Evolutionary conservation across 2,888 invertebrate species (phyloP).

Genomic region (Plebejus argus): DNA sequence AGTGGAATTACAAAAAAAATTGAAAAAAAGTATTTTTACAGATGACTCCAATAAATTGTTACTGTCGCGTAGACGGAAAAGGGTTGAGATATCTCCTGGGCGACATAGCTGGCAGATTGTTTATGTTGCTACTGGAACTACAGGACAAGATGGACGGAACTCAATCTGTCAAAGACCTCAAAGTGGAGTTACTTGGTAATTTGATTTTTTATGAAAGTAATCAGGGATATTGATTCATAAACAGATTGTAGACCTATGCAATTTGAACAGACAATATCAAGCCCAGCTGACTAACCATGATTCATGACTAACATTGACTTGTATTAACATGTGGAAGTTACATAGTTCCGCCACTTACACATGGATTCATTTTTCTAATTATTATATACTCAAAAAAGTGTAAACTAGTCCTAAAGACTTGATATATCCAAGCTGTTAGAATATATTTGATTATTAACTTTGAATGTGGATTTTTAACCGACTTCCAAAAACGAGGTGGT

Average conservation of each 20-base stretch:
- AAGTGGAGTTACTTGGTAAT: slow-evolving; percentile 92
- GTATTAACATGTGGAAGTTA: too few relatives aligned
- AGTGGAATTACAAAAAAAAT: not conserved
- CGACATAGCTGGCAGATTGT: slow-evolving; percentile 96
- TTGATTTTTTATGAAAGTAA: not conserved
- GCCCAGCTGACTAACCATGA: too few relatives aligned
- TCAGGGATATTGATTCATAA: not conserved
- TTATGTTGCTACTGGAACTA: slow-evolving; percentile 96
- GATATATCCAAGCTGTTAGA: too few relatives aligned
- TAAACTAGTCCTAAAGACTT: too few relatives aligned
- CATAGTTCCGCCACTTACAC: not conserved
- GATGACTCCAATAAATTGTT: slow-evolving; percentile 97
- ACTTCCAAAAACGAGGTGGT: too few relatives aligned
- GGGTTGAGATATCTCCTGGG: slow-evolving; percentile 95
- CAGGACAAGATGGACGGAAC: slow-evolving; percentile 89
- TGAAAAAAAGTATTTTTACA: slow-evolving; percentile 52
- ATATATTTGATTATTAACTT: too few relatives aligned
- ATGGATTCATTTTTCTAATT: too few relatives aligned
- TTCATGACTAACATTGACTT: too few relatives aligned
- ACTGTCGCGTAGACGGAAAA: slow-evolving; percentile 94
- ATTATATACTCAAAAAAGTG: too few relatives aligned
- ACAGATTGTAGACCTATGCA: not conserved
- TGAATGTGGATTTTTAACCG: too few relatives aligned
- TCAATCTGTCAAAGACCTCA: slow-evolving; percentile 91
- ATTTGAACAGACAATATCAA: too few relatives aligned